Percentiles rank a stretch among this genome's conserved stretches.
phyloP scores from a whole-genome alignment of 2,888 invertebrate species.

The Sipha maydis region DNA sequence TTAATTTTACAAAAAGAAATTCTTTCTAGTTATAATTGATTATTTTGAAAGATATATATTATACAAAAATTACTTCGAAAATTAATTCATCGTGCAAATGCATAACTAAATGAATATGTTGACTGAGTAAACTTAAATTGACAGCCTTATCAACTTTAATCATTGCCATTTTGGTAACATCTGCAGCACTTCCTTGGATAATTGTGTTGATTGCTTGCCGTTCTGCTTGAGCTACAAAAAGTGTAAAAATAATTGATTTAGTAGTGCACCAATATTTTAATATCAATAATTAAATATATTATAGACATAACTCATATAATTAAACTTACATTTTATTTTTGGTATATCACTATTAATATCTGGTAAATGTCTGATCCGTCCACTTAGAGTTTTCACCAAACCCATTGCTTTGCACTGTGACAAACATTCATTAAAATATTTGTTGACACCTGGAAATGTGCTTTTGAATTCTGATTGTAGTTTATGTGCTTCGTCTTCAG shows the following conservation, averaged over 20 bases:
- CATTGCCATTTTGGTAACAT: conserved; percentile 93
- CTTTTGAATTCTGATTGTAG: conserved; percentile 86
- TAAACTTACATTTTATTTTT: conserved; percentile 72
- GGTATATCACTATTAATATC: conserved; percentile 75
- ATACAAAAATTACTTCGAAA: conserved; percentile 75
- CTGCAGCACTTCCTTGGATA: conserved; percentile 96
- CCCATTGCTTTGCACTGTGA: conserved; percentile 77
- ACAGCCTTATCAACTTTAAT: conserved; percentile 77
- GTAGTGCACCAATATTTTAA: too few species aligned
- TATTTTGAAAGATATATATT: neutral
- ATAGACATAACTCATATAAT: neutral
- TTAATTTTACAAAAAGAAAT: neutral
- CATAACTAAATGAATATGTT: conserved; percentile 77
- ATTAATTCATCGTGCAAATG: conserved; percentile 97
- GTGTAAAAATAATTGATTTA: too few species aligned
- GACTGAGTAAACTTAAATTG: conserved; percentile 68
- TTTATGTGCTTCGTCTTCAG: conserved; percentile 79
- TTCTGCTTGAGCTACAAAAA: conserved; percentile 79
- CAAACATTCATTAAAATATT: conserved; percentile 73
- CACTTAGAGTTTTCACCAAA: conserved; percentile 85
- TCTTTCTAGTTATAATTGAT: neutral
- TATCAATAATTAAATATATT: too few species aligned
- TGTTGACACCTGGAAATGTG: conserved; percentile 73
- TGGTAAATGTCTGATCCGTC: conserved; percentile 81
- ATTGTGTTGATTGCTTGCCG: conserved; percentile 96